phyloP scores from a whole-genome alignment of 23 tunicate genomes.

The Styela clava region DNA sequence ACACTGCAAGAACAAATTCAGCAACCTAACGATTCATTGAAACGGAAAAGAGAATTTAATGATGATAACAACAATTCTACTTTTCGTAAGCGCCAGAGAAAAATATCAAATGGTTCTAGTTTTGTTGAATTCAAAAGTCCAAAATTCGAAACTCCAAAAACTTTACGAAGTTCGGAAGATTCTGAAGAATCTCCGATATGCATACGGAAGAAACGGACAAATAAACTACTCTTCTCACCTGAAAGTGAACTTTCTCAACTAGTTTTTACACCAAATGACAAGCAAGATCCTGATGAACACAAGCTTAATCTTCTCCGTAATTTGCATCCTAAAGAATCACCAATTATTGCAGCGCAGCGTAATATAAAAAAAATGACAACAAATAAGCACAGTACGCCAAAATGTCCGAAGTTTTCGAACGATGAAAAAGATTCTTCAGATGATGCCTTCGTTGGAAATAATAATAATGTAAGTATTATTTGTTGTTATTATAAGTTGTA shows the following conservation, averaged over 20 bases:
- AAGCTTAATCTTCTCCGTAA: background rate
- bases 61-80: background rate
- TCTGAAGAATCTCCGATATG: slow-evolving; percentile 3
- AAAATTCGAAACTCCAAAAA: background rate
- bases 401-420: background rate
- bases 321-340: background rate
- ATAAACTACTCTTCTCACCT: slow-evolving; percentile 3
- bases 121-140: background rate
- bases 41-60: background rate
- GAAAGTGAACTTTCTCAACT: slow-evolving; percentile 8
- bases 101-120: background rate
- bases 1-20: background rate
- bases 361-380: too few relatives aligned
- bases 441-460: background rate
- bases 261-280: background rate
- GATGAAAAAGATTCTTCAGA: background rate
- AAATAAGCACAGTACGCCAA: slow-evolving; percentile 20
- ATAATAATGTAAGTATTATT: background rate
- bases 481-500: too few relatives aligned
- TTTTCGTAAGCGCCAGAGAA: background rate
- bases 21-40: background rate
- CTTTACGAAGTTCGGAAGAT: background rate
- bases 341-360: background rate
- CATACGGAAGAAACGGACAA: background rate
- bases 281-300: background rate